Percentiles rank a stretch among this genome's conserved stretches.
These are phyloP conservation scores for Hemibates koningsi DNA, from an alignment of 2,113 vertebrate genomes.

Conservation along the genomic window DNA sequence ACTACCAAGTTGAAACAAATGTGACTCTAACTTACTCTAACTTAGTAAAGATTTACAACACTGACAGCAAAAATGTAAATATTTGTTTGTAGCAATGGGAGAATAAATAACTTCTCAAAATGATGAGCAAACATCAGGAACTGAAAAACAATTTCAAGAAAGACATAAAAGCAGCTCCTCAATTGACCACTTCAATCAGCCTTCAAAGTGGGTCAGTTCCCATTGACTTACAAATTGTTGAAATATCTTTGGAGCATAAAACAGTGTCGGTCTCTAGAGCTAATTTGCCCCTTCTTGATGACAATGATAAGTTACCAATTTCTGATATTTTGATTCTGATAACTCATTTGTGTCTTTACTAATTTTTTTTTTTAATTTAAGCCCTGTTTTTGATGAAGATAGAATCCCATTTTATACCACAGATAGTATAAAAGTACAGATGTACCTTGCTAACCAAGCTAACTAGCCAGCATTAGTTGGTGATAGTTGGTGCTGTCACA, in stretches of 20 bases:
- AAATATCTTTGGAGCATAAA: background rate
- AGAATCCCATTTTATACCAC: background rate
- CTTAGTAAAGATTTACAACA: background rate
- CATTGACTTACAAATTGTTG: background rate
- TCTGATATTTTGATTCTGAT: background rate
- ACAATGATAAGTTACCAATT: background rate
- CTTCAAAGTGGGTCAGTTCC: background rate
- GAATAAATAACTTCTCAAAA: background rate
- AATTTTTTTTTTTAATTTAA: background rate
- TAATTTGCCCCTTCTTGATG: background rate
- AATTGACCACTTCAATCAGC: background rate
- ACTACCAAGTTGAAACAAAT: background rate
- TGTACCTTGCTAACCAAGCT: background rate
- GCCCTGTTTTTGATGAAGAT: background rate
- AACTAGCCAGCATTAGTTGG: background rate
- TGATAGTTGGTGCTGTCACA: background rate
- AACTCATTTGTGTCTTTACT: background rate
- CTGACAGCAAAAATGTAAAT: background rate
- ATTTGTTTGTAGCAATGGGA: background rate
- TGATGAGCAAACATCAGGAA: background rate
- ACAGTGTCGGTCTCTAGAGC: background rate
- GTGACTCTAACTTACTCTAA: background rate
- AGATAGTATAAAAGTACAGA: background rate
- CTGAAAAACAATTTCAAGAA: background rate
- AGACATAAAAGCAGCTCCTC: background rate